Conservation (phyloP, 2,888 invertebrate species). For the Nymphalis urticae region DNA sequence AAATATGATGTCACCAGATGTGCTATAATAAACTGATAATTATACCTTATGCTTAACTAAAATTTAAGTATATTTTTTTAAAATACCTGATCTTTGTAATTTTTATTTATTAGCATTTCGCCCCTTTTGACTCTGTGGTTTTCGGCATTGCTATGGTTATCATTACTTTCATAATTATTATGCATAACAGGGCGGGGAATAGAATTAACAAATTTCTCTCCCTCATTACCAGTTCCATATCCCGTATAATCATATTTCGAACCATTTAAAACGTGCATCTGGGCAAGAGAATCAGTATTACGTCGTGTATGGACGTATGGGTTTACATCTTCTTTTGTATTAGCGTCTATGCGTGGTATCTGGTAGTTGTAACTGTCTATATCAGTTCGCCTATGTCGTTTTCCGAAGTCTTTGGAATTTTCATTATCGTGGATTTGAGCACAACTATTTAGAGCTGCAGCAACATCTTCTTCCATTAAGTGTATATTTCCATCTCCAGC, state of each 20-base stretch:
- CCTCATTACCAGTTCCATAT: conserved; percentile 47
- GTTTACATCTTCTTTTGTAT: conserved; percentile 49
- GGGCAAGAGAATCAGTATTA: conserved; percentile 51
- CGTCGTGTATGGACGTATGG: conserved; percentile 60
- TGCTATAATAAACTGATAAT: neutral
- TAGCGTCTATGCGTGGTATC: conserved; percentile 56
- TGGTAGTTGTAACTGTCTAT: conserved; percentile 40
- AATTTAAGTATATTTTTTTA: neutral
- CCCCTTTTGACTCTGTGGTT: conserved; percentile 55
- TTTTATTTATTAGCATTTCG: conserved; percentile 56
- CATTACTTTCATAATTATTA: conserved; percentile 11
- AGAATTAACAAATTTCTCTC: conserved; percentile 51
- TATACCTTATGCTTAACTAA: neutral
- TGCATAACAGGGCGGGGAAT: conserved; percentile 46
- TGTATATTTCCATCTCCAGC: conserved; percentile 69
- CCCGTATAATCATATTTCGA: conserved; percentile 58
- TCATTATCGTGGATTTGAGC: conserved; percentile 37
- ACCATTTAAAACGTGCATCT: conserved; percentile 55
- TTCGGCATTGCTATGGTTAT: conserved; percentile 29
- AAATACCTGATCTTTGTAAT: conserved; percentile 62
- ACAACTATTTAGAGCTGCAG: conserved; percentile 62
- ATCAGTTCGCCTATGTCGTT: conserved; percentile 49
- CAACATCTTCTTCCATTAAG: conserved; percentile 69
- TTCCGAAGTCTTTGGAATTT: conserved; percentile 37
- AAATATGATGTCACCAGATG: neutral